A percentile compares a stretch with the other conserved stretches of the same genome.
phyloP scores from a whole-genome alignment of 2,797 vertebrate species.

The Acridotheres tristis region DNA sequence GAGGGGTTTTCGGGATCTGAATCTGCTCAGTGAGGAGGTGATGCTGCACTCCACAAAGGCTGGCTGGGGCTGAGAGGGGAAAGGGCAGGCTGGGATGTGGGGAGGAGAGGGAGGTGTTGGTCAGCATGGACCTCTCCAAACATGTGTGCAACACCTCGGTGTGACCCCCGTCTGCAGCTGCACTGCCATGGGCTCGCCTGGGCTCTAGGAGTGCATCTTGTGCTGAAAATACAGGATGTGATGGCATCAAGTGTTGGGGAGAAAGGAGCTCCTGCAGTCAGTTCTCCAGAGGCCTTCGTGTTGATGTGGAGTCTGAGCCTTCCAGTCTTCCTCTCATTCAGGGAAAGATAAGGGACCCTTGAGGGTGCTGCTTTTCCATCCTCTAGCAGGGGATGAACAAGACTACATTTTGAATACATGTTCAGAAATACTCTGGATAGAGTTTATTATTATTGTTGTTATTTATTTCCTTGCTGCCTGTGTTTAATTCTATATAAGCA shows the following conservation, averaged over 20 bases:
- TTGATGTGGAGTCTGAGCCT: not conserved
- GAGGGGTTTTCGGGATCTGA: not conserved
- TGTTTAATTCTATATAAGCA: not conserved
- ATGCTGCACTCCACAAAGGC: accelerated
- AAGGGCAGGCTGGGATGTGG: not conserved
- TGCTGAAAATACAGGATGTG: not conserved
- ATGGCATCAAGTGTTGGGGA: not conserved
- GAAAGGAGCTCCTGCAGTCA: not conserved
- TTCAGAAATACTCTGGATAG: not conserved
- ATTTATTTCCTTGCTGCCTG: not conserved
- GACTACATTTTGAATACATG: not conserved
- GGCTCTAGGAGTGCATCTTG: not conserved
- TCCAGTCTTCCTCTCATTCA: not conserved
- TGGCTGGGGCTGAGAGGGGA: accelerated
- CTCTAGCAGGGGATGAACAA: not conserved
- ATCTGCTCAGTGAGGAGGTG: not conserved
- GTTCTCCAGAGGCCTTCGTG: not conserved
- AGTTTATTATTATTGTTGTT: not conserved
- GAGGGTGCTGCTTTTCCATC: not conserved
- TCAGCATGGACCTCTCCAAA: accelerated
- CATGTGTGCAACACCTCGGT: accelerated
- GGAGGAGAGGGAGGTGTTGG: not conserved
- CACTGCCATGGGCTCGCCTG: accelerated
- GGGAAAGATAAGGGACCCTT: not conserved
- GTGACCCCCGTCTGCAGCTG: accelerated